phyloP scores from a whole-genome alignment of 2,797 vertebrate species.

The Eurystomus glaucurus region DNA sequence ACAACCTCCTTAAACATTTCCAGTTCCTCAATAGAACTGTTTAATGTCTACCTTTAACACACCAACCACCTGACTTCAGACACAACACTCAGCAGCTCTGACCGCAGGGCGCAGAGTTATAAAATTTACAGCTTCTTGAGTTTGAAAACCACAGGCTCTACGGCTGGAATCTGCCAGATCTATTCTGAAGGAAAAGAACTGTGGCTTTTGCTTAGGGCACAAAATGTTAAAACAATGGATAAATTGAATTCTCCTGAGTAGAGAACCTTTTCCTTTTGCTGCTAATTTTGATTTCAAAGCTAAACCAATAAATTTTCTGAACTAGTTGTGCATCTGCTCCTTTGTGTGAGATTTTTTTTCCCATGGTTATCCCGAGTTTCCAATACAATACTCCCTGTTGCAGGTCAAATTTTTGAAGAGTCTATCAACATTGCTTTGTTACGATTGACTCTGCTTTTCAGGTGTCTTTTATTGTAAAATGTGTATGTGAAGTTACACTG shows the following conservation, averaged over 20 bases:
- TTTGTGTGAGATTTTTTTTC: not conserved
- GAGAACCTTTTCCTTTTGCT: slow-evolving; percentile 44
- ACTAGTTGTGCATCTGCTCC: slow-evolving; percentile 56
- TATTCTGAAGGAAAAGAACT: not conserved
- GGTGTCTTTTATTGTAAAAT: not conserved
- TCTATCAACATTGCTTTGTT: not conserved
- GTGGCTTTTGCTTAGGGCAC: slow-evolving; percentile 7
- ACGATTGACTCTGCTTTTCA: not conserved
- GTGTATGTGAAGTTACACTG: not conserved
- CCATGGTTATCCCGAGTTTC: not conserved
- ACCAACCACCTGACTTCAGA: slow-evolving; percentile 86
- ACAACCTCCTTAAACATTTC: slow-evolving; percentile 80
- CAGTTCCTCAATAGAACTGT: slow-evolving; percentile 82
- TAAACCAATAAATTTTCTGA: slow-evolving; percentile 53
- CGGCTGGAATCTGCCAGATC: slow-evolving; percentile 66
- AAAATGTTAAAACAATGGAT: slow-evolving; percentile 58
- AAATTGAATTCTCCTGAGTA: slow-evolving; percentile 39
- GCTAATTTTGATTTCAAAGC: slow-evolving; percentile 66
- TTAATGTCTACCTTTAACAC: slow-evolving; percentile 86
- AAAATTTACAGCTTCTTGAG: slow-evolving; percentile 87
- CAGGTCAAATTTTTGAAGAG: not conserved
- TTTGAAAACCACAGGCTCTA: slow-evolving; percentile 75
- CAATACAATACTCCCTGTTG: not conserved
- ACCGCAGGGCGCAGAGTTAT: slow-evolving; percentile 82
- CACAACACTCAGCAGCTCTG: slow-evolving; percentile 83